phyloP scores from a whole-genome alignment of 1,140 invertebrate genomes.

The Mercenaria mercenaria region DNA sequence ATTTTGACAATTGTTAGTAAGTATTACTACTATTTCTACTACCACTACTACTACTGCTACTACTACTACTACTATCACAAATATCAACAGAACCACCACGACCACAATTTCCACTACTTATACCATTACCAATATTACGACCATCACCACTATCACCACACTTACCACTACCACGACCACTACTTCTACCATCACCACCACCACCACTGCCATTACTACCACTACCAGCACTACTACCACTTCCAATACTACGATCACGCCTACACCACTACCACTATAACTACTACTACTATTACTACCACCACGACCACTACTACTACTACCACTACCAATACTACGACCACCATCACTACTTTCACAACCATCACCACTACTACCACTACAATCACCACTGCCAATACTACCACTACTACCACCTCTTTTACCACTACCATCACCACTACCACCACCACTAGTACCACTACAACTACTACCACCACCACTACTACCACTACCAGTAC shows the following conservation, averaged over 20 bases:
- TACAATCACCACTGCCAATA: background rate
- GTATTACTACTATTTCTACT: background rate
- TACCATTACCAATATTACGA: background rate
- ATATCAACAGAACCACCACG: background rate
- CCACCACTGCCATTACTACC: background rate
- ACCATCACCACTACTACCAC: conserved; percentile 87
- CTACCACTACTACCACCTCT: background rate
- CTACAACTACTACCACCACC: background rate
- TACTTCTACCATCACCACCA: background rate
- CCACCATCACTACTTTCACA: background rate
- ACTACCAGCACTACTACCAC: background rate
- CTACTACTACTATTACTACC: background rate
- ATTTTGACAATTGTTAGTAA: too few species aligned
- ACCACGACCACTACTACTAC: background rate
- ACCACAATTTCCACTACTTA: background rate
- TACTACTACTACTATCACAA: too few species aligned
- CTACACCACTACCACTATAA: background rate
- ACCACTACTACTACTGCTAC: too few species aligned
- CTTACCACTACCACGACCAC: conserved; percentile 4
- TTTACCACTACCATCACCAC: background rate
- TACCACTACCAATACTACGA: background rate
- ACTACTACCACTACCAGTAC: background rate
- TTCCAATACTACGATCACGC: background rate
- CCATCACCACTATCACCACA: background rate
- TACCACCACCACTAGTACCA: background rate